phyloP scores from a whole-genome alignment of 2,113 vertebrate genomes.

The Vimba vimba region DNA sequence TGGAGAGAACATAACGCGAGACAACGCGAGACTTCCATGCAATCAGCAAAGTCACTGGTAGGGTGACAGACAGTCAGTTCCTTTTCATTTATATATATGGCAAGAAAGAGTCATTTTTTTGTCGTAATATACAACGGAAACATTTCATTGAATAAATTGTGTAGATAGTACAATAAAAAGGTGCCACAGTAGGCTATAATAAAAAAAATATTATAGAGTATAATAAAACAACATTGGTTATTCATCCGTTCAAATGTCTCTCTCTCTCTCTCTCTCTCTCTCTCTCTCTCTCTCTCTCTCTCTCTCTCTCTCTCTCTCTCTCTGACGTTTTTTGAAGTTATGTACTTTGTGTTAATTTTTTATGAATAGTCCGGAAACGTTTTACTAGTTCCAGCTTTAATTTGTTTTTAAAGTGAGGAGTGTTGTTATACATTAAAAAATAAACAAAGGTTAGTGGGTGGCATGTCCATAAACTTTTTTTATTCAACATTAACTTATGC shows the following conservation, averaged over 20 bases:
- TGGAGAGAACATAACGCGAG: slow-evolving; percentile 45
- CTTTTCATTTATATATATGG: background rate
- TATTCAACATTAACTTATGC: too few relatives aligned
- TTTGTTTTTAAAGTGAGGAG: background rate
- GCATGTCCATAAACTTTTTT: too few relatives aligned
- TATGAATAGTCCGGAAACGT: background rate
- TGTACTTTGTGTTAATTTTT: background rate
- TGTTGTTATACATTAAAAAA: background rate
- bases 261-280: background rate
- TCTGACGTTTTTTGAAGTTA: background rate
- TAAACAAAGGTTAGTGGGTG: too few relatives aligned
- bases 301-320: too few relatives aligned
- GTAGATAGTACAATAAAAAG: background rate
- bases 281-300: too few relatives aligned
- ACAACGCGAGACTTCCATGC: slow-evolving; percentile 45
- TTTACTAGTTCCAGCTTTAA: background rate
- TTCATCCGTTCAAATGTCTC: background rate
- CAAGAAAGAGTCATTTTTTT: background rate
- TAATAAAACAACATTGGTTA: background rate
- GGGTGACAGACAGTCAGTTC: background rate
- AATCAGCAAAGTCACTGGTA: slow-evolving; percentile 46
- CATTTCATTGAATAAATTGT: background rate
- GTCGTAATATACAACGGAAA: background rate
- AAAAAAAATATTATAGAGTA: background rate
- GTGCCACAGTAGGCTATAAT: background rate